A percentile compares a stretch with the other conserved stretches of the same genome.
phyloP scores from a whole-genome alignment of 2,888 invertebrate genomes.

The Papilio protenor region DNA sequence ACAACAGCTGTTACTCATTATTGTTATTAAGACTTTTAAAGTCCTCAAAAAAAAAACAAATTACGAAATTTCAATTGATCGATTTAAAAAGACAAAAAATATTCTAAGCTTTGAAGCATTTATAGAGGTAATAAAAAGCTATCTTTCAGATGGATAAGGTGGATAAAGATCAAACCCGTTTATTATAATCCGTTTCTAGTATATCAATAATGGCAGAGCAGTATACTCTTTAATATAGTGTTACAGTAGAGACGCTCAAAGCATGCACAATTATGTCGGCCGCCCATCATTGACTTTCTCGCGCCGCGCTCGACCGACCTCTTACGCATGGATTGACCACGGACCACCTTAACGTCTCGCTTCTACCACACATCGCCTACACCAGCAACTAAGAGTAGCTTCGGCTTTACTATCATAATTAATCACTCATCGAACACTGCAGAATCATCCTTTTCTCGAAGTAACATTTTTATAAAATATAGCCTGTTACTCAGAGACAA shows the following conservation, averaged over 20 bases:
- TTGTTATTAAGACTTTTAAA: background rate
- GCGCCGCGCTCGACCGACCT: constrained; percentile 54
- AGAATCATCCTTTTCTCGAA: background rate
- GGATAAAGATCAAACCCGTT: background rate
- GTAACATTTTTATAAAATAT: background rate
- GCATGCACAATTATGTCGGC: constrained; percentile 75
- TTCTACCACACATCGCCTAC: constrained; percentile 24
- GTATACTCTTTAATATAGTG: constrained; percentile 40
- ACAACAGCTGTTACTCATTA: constrained; percentile 38
- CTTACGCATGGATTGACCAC: constrained; percentile 59
- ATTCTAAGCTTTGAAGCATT: background rate
- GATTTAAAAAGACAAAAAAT: no score
- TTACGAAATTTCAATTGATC: no score
- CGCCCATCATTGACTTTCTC: constrained; percentile 77
- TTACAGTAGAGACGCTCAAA: constrained; percentile 47
- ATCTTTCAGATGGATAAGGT: no score
- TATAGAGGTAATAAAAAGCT: background rate
- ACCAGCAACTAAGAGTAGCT: background rate
- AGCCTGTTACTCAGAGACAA: no score
- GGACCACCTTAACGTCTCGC: constrained; percentile 48
- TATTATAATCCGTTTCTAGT: background rate
- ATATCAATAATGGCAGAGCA: constrained; percentile 12
- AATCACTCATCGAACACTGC: background rate
- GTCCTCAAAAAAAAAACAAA: no score
- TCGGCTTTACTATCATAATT: background rate